Evolutionary conservation across 2,888 invertebrate genomes (phyloP), one percentile per base, ranked within the genome.

Genomic region (Eretmocerus hayati): DNA sequence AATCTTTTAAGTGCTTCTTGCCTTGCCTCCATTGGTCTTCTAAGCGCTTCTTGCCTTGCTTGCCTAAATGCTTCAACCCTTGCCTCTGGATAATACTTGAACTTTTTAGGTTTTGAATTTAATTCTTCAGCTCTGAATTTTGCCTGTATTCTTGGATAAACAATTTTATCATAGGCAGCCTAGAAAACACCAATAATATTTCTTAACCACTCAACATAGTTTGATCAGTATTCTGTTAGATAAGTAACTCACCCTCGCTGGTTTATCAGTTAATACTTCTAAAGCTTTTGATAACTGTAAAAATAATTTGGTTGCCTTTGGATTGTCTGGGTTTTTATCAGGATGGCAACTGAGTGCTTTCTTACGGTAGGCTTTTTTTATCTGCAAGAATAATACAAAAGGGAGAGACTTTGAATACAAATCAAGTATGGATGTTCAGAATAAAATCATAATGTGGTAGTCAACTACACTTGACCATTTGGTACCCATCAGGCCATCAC

Each of bases 311-410:
- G 85, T 87, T 26, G 95, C 95, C 75, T 85, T 83, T 11, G 92
- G 90, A 72, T 95, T 87, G 65, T 94, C 88, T 2, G 93, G 94
- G 72, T 95, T 94, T 77, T 96, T 96, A 67, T 96, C 96, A 30
- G 96, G 96, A 83, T 96, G 96, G 71, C 93, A 94, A 73, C 83
- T 82, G 26, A 96, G 72, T 0, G 95, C 95, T 71, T 90, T 91
- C 66, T 91, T 94, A 30, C 95, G 80, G 69, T 94, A 96, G 0
- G 93, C 92, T 75, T 87, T 93, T 70, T 91, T 87, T 44, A 96
- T 87, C 79, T 80, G 54, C 36, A 72, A 48, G 19, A 8, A 31
- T n/a, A n/a, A n/a, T n/a, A 11, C 26, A 26, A 26, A 26, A 26
- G 11, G 6, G 6, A 11, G 11, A 9, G 26, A 9, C 6, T 26